These are phyloP conservation scores for Crambe crambe DNA, from an alignment of 37 sponge, comb jelly and placozoan genomes.

Conservation along the genomic window DNA sequence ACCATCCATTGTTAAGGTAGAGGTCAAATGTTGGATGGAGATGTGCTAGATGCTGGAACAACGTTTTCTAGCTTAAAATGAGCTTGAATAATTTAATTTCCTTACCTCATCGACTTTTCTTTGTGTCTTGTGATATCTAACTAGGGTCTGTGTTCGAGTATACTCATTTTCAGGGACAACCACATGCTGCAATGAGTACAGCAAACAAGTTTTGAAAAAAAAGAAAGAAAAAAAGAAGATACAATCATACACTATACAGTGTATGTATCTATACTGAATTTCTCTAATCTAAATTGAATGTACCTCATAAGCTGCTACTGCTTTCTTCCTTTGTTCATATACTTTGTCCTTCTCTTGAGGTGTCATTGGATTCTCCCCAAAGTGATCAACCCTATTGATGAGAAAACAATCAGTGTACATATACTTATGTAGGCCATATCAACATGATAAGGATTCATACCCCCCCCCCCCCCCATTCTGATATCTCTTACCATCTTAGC, in stretches of 20 bases:
- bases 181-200: neutral
- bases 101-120: slow-evolving; percentile 35
- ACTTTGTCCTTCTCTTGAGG: slow-evolving; percentile 44
- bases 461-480: no score
- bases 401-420: no score
- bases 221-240: neutral
- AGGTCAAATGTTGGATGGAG: slow-evolving; percentile 50
- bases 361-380: slow-evolving; percentile 51
- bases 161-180: neutral
- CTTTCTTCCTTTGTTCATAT: slow-evolving; percentile 31
- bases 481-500: slow-evolving; percentile 61
- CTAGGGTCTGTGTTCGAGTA: neutral
- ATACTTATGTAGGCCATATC: no score
- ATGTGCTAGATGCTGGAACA: neutral
- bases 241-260: neutral
- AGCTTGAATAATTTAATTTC: no score
- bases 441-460: no score
- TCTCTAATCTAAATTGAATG: neutral
- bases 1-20: slow-evolving; percentile 54
- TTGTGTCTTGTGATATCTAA: slow-evolving; percentile 26
- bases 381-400: slow-evolving; percentile 56
- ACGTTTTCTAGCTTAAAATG: neutral
- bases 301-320: slow-evolving; percentile 32
- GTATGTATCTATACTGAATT: neutral
- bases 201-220: neutral